Percentiles rank a stretch among this genome's conserved stretches.
Evolutionary conservation across 2,888 invertebrate genomes (phyloP).

Genomic region (Ennomos quercinarius): DNA sequence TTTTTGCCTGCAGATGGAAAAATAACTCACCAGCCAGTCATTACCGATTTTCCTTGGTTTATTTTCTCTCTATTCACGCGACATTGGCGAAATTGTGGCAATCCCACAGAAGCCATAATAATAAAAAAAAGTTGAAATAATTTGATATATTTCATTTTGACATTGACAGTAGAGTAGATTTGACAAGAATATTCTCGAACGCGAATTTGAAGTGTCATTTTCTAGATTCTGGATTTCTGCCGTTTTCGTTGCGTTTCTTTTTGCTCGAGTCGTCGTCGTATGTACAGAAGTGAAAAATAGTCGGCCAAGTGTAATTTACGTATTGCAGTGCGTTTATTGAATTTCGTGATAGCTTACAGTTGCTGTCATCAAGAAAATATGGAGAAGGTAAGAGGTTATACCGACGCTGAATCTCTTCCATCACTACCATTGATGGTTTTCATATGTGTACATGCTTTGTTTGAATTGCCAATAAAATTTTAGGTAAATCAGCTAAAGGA

Average conservation of each 20-base stretch:
- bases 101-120: too few relatives aligned
- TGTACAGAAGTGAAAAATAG: constrained; percentile 35
- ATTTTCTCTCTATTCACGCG: too few relatives aligned
- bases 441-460: constrained; percentile 30
- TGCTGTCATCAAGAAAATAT: constrained; percentile 55
- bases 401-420: constrained; percentile 37
- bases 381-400: constrained; percentile 82
- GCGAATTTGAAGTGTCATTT: constrained; percentile 74
- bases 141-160: too few relatives aligned
- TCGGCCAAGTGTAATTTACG: constrained; percentile 24
- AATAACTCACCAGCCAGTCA: too few relatives aligned
- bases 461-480: constrained; percentile 45
- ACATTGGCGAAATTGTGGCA: too few relatives aligned
- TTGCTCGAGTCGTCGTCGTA: constrained; percentile 22
- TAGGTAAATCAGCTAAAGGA: constrained; percentile 94
- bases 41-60: too few relatives aligned
- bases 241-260: constrained; percentile 37
- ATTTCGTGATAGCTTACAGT: constrained; percentile 27
- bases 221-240: constrained; percentile 37
- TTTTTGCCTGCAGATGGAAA: too few relatives aligned
- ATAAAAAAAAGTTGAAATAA: too few relatives aligned
- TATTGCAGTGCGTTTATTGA: constrained; percentile 8
- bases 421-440: constrained; percentile 42
- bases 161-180: constrained; percentile 18
- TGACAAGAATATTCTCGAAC: constrained; percentile 75